Evolutionary conservation across 2,888 invertebrate species (phyloP).

Genomic region (Heliconius ethilla): DNA sequence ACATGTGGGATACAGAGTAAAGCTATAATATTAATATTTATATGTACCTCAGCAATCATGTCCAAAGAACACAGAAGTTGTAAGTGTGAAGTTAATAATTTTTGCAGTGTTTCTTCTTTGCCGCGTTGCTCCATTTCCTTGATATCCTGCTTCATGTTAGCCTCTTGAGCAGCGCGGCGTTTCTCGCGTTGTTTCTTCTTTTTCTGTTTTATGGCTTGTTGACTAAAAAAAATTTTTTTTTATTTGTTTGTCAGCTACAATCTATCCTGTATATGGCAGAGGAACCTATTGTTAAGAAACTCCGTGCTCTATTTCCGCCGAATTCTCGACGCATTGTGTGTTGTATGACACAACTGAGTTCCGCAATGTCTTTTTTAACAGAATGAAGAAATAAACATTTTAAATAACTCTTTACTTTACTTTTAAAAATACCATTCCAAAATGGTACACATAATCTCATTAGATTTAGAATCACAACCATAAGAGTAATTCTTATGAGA

Average conservation of each 20-base stretch:
- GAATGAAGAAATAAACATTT: not conserved
- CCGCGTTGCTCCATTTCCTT: constrained; percentile 68
- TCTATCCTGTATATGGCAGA: not conserved
- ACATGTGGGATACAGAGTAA: not conserved
- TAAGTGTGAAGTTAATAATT: constrained; percentile 84
- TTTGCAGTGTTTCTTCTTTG: constrained; percentile 80
- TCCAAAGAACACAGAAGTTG: constrained; percentile 85
- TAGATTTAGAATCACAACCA: too few relatives aligned
- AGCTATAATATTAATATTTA: constrained; percentile 3
- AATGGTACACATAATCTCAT: too few relatives aligned
- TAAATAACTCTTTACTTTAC: not conserved
- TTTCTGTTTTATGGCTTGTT: constrained; percentile 62
- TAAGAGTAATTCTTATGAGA: too few relatives aligned
- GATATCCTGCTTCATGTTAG: constrained; percentile 70
- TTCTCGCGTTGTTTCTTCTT: constrained; percentile 65
- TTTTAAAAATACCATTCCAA: too few relatives aligned
- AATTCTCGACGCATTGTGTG: too few relatives aligned
- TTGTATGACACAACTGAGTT: too few relatives aligned
- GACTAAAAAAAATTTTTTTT: constrained; percentile 50
- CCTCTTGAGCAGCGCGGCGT: constrained; percentile 64
- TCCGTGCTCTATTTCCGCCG: too few relatives aligned
- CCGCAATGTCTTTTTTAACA: too few relatives aligned
- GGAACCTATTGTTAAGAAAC: too few relatives aligned
- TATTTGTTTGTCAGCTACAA: not conserved
- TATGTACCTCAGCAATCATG: constrained; percentile 68